Percentiles rank a stretch among this genome's conserved stretches.
These are phyloP conservation scores for Andrena fulva DNA, from an alignment of 2,888 invertebrate genomes.

Conservation along the genomic window DNA sequence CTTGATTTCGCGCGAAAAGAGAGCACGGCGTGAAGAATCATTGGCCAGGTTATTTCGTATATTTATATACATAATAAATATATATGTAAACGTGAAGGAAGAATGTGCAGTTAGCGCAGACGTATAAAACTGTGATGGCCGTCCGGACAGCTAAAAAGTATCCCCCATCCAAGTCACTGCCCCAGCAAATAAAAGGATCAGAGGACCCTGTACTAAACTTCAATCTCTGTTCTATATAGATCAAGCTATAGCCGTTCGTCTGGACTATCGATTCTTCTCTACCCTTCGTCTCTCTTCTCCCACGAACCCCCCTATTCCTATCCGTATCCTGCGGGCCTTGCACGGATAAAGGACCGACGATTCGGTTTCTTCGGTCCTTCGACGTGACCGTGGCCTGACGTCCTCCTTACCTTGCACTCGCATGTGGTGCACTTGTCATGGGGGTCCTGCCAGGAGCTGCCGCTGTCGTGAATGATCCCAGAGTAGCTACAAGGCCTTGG, in stretches of 20 bases:
- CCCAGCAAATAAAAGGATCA: too few species aligned
- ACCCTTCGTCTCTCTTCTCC: slow-evolving; percentile 48
- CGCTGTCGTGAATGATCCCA: slow-evolving; percentile 87
- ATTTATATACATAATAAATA: background rate
- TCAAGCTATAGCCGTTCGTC: background rate
- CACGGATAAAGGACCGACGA: slow-evolving; percentile 55
- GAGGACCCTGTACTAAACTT: too few species aligned
- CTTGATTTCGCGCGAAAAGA: slow-evolving; percentile 68
- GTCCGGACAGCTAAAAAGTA: too few species aligned
- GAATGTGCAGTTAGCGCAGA: background rate
- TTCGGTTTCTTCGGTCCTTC: slow-evolving; percentile 53
- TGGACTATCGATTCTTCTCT: slow-evolving; percentile 13
- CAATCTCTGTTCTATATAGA: too few species aligned
- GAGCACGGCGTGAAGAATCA: slow-evolving; percentile 43
- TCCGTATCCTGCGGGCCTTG: slow-evolving; percentile 58
- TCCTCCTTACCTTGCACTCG: slow-evolving; percentile 89
- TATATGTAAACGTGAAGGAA: background rate
- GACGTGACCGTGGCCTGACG: slow-evolving; percentile 41
- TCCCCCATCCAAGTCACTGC: too few species aligned
- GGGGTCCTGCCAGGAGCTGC: slow-evolving; percentile 87
- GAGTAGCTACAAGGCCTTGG: slow-evolving; percentile 87
- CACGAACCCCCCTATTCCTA: slow-evolving; percentile 64
- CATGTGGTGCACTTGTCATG: slow-evolving; percentile 90
- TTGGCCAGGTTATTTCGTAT: slow-evolving; percentile 10
- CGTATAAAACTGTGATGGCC: background rate